These are phyloP conservation scores for Drosophila auraria DNA, from an alignment of 1,140 invertebrate genomes.

Conservation along the genomic window DNA sequence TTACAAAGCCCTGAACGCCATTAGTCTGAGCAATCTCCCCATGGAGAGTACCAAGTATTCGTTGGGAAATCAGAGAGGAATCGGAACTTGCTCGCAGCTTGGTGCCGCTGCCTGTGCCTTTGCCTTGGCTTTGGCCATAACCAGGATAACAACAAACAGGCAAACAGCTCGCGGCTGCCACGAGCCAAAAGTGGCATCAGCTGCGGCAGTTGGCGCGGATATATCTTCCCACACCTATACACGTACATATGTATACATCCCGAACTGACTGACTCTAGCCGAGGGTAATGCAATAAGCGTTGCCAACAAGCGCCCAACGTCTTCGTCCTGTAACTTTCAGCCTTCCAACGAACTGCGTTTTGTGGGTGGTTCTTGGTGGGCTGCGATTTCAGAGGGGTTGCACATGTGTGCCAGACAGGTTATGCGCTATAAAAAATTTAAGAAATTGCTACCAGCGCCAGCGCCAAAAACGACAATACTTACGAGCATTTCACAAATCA, in stretches of 20 bases:
- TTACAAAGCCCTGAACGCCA: not conserved
- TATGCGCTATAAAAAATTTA: conserved; percentile 83
- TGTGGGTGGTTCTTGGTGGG: conserved; percentile 36
- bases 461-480: conserved; percentile 78
- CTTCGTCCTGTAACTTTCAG: conserved; percentile 62
- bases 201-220: conserved; percentile 78
- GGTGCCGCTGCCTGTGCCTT: not conserved
- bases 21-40: conserved; percentile 23
- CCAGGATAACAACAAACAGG: conserved; percentile 62
- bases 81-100: conserved; percentile 26
- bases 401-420: conserved; percentile 81
- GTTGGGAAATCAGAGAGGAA: not conserved
- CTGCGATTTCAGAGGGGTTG: conserved; percentile 9
- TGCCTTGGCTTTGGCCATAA: conserved; percentile 52
- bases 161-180: conserved; percentile 75
- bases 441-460: conserved; percentile 75
- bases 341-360: conserved; percentile 60
- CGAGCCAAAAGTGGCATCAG: conserved; percentile 81
- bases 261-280: conserved; percentile 44
- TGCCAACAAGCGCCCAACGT: conserved; percentile 63
- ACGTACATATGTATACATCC: conserved; percentile 25
- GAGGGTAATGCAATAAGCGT: conserved; percentile 79
- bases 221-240: conserved; percentile 55
- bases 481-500: conserved; percentile 81
- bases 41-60: conserved; percentile 40